Evolutionary conservation across 2,113 vertebrate species (phyloP).

Genomic region (Chionis minor): DNA sequence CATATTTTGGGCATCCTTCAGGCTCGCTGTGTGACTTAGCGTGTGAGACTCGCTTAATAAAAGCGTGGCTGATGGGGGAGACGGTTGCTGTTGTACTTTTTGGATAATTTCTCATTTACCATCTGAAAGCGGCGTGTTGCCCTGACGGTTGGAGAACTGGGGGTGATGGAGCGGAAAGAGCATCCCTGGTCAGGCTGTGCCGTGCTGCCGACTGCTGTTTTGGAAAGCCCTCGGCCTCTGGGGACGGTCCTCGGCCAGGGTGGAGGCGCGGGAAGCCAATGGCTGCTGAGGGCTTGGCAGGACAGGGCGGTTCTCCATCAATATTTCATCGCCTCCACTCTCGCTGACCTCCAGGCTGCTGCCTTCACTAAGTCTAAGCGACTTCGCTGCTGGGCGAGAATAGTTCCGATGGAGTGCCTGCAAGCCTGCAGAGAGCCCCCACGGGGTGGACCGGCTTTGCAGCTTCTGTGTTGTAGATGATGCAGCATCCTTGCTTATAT

Average conservation of each 20-base stretch:
- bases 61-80: background rate
- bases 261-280: background rate
- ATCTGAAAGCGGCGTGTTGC: rapidly evolving
- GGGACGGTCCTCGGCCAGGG: rapidly evolving
- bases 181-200: background rate
- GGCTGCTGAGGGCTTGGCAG: rapidly evolving
- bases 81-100: background rate
- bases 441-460: rapidly evolving
- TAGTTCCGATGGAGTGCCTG: rapidly evolving
- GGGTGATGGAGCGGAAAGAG: background rate
- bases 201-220: rapidly evolving
- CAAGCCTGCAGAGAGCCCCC: rapidly evolving
- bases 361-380: background rate
- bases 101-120: background rate
- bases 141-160: rapidly evolving
- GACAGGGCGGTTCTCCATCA: background rate
- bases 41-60: background rate
- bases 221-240: background rate
- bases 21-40: background rate
- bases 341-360: background rate
- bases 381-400: rapidly evolving
- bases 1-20: background rate
- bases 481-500: background rate
- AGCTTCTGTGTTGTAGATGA: background rate
- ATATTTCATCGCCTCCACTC: background rate